Conservation (phyloP, 2,888 invertebrate species). For the Euzetes globulus region DNA sequence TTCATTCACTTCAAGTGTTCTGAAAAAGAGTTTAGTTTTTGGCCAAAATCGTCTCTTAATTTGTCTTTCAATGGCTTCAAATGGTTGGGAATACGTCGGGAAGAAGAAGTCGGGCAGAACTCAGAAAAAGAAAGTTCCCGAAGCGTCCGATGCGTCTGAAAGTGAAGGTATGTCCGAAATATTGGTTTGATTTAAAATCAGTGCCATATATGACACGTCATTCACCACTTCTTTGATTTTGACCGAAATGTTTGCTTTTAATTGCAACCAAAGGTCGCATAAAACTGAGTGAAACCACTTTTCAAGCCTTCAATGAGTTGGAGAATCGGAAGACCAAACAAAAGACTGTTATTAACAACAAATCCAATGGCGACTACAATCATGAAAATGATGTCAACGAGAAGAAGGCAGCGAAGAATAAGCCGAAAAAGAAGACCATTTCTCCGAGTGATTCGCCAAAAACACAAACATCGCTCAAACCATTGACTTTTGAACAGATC, state of each 20-base stretch:
- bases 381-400: background rate
- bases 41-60: too few relatives aligned
- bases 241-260: background rate
- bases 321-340: slow-evolving; percentile 28
- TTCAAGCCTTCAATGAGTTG: slow-evolving; percentile 37
- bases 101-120: background rate
- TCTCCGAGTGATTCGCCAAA: background rate
- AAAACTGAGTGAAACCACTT: slow-evolving; percentile 36
- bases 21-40: background rate
- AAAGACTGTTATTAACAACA: slow-evolving; percentile 7
- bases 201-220: slow-evolving; percentile 17
- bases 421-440: slow-evolving; percentile 8
- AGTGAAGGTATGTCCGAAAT: background rate
- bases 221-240: background rate
- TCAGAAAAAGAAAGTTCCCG: background rate
- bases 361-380: background rate
- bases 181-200: slow-evolving; percentile 7
- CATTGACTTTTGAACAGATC: background rate
- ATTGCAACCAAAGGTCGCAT: slow-evolving; percentile 36
- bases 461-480: background rate
- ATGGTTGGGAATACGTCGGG: slow-evolving; percentile 16
- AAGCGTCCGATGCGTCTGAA: background rate
- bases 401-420: background rate
- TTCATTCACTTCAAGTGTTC: background rate
- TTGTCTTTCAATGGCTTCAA: background rate